Evolutionary conservation across 2,113 vertebrate genomes (phyloP).

Genomic region (Neolamprologus caudopunctatus): DNA sequence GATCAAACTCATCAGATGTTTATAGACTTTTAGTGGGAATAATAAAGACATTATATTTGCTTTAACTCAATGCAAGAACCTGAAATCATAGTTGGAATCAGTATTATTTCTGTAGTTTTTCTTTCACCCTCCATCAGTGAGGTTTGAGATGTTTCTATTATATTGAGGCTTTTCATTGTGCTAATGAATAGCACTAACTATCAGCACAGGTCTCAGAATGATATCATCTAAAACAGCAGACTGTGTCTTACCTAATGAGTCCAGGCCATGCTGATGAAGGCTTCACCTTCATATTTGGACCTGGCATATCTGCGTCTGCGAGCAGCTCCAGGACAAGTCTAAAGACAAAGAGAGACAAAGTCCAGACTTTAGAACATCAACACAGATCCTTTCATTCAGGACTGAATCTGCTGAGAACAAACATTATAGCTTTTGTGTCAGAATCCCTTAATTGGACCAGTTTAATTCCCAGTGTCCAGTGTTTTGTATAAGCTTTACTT

Average conservation of each 20-base stretch:
- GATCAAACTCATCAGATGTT: neutral
- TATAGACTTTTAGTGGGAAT: neutral
- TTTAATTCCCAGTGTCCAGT: neutral
- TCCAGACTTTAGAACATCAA: neutral
- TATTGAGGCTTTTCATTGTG: neutral
- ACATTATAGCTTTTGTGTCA: neutral
- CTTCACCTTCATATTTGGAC: rapidly evolving
- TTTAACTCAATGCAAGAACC: neutral
- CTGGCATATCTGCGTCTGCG: rapidly evolving
- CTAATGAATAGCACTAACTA: neutral
- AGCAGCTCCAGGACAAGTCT: neutral
- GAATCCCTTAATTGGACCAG: neutral
- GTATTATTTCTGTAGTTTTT: neutral
- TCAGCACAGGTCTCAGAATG: rapidly evolving
- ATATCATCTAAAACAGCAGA: rapidly evolving
- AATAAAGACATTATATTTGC: neutral
- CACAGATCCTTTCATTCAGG: neutral
- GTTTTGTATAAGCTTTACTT: neutral
- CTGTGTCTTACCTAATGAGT: neutral
- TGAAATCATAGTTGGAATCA: neutral
- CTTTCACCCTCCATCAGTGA: neutral
- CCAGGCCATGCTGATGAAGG: neutral
- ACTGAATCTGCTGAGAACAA: neutral
- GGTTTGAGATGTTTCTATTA: neutral
- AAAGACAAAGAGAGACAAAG: neutral